These are phyloP conservation scores for Drosophila histrio DNA, from an alignment of 2,888 invertebrate species.

Conservation along the genomic window DNA sequence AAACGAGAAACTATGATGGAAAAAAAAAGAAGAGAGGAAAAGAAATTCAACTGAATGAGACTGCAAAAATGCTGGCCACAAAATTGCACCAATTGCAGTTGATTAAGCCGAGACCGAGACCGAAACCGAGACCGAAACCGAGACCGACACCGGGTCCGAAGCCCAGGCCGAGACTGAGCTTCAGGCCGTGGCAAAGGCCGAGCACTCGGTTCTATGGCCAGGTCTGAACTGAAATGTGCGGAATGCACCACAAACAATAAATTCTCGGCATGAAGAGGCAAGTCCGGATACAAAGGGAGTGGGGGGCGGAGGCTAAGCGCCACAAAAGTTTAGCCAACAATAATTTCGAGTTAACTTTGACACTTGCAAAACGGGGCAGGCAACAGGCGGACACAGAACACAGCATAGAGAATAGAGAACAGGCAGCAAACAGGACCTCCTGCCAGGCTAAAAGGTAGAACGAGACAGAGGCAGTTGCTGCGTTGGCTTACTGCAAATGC, in stretches of 20 bases:
- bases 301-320: constrained; percentile 59
- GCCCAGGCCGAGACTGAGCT: constrained; percentile 39
- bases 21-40: constrained; percentile 12
- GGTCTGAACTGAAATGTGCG: constrained; percentile 29
- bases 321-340: constrained; percentile 80
- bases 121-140: background rate
- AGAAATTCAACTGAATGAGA: constrained; percentile 49
- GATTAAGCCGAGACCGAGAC: constrained; percentile 64
- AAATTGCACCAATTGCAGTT: constrained; percentile 76
- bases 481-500: constrained; percentile 73
- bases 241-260: constrained; percentile 65
- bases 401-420: constrained; percentile 11
- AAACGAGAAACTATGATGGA: constrained; percentile 29
- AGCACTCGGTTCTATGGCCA: constrained; percentile 2
- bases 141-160: constrained; percentile 38
- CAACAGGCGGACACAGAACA: constrained; percentile 39
- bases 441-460: too few relatives aligned
- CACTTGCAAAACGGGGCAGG: constrained; percentile 74
- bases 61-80: constrained; percentile 67
- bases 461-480: constrained; percentile 13
- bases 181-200: constrained; percentile 5
- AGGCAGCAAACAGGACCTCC: too few relatives aligned
- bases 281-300: background rate
- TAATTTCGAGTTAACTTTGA: constrained; percentile 82
- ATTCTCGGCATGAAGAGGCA: constrained; percentile 32